Evolutionary conservation across 53 echinoderm and acorn worm genomes (phyloP).

Genomic region (Stichopus horrens): DNA sequence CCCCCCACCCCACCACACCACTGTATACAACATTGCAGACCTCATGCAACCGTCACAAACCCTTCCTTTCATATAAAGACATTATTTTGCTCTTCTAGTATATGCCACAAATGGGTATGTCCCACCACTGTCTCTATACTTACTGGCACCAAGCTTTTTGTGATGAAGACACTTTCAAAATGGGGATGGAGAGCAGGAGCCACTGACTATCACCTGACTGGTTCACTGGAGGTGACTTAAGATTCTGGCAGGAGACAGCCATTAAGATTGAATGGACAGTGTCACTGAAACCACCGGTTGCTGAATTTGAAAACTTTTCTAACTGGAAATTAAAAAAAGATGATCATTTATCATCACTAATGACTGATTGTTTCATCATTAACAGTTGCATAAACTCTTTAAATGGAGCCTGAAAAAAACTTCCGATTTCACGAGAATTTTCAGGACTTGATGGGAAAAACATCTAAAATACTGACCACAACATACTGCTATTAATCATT

Average conservation of each 20-base stretch:
- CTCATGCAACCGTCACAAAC: background rate
- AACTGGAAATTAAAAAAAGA: background rate
- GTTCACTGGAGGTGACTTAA: too few species aligned
- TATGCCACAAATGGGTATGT: too few species aligned
- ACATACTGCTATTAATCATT: too few species aligned
- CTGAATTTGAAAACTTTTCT: background rate
- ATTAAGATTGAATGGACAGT: slow-evolving; percentile 9
- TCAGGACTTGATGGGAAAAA: too few species aligned
- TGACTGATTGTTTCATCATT: background rate
- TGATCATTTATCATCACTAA: background rate
- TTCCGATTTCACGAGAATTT: too few species aligned
- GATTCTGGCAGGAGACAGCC: background rate
- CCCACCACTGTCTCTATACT: background rate
- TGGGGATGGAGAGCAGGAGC: background rate
- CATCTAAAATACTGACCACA: too few species aligned
- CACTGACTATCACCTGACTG: background rate
- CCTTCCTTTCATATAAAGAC: background rate
- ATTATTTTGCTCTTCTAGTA: background rate
- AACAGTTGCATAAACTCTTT: too few species aligned
- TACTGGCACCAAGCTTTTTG: slow-evolving; percentile 15
- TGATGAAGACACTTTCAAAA: background rate
- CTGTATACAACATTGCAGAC: background rate
- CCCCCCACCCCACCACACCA: background rate
- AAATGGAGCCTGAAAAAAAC: too few species aligned
- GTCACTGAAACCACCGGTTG: background rate